These are phyloP conservation scores for Vulpes lagopus DNA, from an alignment of 2,113 vertebrate species.

Conservation along the genomic window DNA sequence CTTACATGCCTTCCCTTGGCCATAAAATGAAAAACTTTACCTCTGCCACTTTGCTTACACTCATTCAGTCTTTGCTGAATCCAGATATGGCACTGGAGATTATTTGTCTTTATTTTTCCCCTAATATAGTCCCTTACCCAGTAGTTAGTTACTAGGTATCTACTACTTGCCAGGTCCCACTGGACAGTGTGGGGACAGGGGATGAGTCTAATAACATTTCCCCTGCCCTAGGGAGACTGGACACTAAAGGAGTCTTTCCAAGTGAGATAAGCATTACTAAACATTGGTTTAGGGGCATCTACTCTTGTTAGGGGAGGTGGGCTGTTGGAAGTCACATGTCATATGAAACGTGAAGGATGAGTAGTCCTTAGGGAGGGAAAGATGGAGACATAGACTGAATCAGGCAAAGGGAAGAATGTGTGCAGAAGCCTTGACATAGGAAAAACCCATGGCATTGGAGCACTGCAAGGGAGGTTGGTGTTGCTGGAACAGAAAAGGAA, in stretches of 20 bases:
- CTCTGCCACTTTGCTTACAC: not conserved
- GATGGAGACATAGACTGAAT: not conserved
- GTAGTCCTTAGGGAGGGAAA: not conserved
- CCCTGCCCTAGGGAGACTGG: not conserved
- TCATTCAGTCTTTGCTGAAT: not conserved
- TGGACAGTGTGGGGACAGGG: not conserved
- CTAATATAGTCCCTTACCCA: not conserved
- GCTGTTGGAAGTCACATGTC: not conserved
- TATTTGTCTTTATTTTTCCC: not conserved
- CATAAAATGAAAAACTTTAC: not conserved
- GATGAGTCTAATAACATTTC: not conserved
- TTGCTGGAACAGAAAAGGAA: not conserved
- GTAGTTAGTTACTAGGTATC: not conserved
- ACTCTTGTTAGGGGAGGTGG: not conserved
- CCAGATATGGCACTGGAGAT: not conserved
- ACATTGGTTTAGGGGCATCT: not conserved
- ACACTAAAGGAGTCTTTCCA: not conserved
- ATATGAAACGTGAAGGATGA: not conserved
- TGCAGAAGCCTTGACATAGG: fast-evolving
- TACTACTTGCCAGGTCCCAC: not conserved
- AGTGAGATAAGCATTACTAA: not conserved
- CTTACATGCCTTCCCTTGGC: not conserved
- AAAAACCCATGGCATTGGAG: not conserved
- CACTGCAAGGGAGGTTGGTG: not conserved
- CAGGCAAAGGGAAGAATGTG: not conserved